Percentiles rank a stretch among this genome's conserved stretches.
phyloP scores from a whole-genome alignment of 2,113 vertebrate species.

The Tor tambroides region DNA sequence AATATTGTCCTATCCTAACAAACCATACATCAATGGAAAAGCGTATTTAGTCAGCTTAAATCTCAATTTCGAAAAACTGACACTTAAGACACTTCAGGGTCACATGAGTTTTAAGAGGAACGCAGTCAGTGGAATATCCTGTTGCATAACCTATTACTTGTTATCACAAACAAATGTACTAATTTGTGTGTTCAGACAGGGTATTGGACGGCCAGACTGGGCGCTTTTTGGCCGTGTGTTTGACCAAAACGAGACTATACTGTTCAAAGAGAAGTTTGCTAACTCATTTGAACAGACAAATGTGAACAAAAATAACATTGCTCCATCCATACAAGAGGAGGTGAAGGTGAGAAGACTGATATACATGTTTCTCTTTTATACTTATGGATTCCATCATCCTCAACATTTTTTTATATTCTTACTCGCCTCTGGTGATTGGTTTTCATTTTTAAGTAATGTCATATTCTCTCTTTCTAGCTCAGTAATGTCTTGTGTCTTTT shows the following conservation, averaged over 20 bases:
- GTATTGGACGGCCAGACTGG: conserved; percentile 78
- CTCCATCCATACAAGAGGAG: conserved; percentile 32
- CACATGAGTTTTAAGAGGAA: neutral
- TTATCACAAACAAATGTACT: neutral
- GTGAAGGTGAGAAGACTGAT: conserved; percentile 60
- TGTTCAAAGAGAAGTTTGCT: conserved; percentile 80
- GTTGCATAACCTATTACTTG: neutral
- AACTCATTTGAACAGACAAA: conserved; percentile 65
- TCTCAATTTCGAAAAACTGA: no score
- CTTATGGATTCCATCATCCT: neutral
- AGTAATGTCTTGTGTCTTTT: neutral
- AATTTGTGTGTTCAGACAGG: conserved; percentile 64
- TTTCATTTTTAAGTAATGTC: neutral
- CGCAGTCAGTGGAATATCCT: neutral
- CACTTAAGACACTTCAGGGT: no score
- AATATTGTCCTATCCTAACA: no score
- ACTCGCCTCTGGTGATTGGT: neutral
- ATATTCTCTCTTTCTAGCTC: neutral
- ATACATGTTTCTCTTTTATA: neutral
- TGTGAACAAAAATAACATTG: conserved; percentile 30
- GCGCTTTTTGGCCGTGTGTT: conserved; percentile 75
- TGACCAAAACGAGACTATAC: conserved; percentile 71
- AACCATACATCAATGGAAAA: no score
- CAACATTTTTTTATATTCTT: neutral
- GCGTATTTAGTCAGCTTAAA: no score